Conservation (phyloP, 2,797 vertebrate species). For the Macrochelys suwanniensis region DNA sequence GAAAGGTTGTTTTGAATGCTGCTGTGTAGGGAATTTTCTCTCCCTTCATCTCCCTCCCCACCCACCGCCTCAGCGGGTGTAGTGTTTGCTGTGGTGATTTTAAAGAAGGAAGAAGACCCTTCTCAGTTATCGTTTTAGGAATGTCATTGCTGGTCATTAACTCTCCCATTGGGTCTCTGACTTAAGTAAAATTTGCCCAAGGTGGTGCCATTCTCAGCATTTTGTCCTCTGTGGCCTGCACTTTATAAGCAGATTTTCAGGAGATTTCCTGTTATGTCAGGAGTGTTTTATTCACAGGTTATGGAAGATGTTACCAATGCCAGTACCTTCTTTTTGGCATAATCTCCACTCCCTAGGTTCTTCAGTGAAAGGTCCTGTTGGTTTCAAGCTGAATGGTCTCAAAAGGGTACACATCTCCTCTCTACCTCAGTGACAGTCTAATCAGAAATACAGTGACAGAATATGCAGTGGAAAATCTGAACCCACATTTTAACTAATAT, state of each 20-base stretch:
- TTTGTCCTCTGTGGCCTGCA: not conserved
- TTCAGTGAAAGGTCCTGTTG: not conserved
- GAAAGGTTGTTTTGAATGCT: not conserved
- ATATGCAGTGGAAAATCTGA: not conserved
- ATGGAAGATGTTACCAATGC: not conserved
- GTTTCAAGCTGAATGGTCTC: not conserved
- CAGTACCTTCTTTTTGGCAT: not conserved
- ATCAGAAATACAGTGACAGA: not conserved
- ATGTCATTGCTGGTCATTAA: not conserved
- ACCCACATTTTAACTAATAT: not conserved
- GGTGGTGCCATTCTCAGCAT: not conserved
- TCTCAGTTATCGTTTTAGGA: conserved; percentile 21
- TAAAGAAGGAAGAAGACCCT: not conserved
- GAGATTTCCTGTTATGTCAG: rapidly evolving
- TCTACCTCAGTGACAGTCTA: rapidly evolving
- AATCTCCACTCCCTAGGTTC: rapidly evolving
- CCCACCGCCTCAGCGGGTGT: not conserved
- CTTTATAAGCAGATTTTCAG: not conserved
- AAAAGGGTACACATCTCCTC: not conserved
- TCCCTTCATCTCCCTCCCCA: not conserved
- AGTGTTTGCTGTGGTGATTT: not conserved
- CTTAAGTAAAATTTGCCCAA: conserved; percentile 10
- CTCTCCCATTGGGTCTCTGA: not conserved
- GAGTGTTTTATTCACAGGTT: rapidly evolving
- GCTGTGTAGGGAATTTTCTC: not conserved